Percentiles rank a stretch among this genome's conserved stretches.
These are phyloP conservation scores for Neodon shergylaensis DNA, from an alignment of 2,113 vertebrate species.

Conservation along the genomic window DNA sequence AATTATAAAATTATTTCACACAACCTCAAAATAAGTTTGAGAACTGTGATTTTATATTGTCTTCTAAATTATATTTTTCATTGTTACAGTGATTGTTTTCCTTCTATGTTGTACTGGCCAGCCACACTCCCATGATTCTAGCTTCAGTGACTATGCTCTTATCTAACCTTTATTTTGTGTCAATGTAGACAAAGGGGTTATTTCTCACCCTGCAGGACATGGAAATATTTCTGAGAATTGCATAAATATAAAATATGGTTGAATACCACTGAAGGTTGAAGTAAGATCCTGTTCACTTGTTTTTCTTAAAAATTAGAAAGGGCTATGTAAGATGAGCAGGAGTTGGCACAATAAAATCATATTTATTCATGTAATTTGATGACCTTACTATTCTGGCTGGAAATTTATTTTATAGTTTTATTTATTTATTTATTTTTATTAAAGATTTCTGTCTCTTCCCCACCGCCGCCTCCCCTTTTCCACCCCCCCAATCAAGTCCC, in stretches of 20 bases:
- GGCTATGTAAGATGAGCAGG: fast-evolving
- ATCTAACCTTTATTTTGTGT: background rate
- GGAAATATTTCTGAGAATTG: conserved; percentile 23
- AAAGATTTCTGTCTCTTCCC: too few relatives aligned
- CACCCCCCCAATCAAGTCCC: too few relatives aligned
- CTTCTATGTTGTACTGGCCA: background rate
- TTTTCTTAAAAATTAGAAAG: background rate
- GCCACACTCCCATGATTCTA: background rate
- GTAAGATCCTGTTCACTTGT: background rate
- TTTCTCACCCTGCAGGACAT: background rate
- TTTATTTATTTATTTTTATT: too few relatives aligned
- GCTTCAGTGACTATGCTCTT: background rate
- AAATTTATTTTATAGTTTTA: background rate
- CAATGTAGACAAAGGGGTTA: background rate
- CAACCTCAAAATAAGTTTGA: background rate
- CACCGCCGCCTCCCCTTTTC: too few relatives aligned
- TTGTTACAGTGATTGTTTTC: background rate
- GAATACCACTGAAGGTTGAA: background rate
- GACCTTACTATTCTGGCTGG: background rate
- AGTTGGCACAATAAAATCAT: background rate
- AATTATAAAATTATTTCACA: background rate
- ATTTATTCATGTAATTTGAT: background rate
- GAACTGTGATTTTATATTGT: background rate
- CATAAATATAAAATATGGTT: background rate
- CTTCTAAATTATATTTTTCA: background rate